Conservation (phyloP, 2,113 vertebrate genomes). For the Chaenogobius annularis region DNA sequence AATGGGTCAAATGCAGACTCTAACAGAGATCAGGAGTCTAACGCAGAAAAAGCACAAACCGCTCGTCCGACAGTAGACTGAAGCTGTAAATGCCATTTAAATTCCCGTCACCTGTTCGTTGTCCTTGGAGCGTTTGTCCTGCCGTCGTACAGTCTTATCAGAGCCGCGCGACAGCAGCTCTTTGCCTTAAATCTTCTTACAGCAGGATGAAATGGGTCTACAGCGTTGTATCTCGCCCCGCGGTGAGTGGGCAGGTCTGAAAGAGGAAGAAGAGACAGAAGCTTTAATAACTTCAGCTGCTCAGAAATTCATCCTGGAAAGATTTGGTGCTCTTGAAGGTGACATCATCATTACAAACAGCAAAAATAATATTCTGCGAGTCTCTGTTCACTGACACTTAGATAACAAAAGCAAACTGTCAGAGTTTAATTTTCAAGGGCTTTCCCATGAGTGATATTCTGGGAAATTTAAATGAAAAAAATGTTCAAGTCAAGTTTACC, state of each 20-base stretch:
- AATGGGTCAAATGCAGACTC: too few relatives aligned
- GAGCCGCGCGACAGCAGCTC: not conserved
- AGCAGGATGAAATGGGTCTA: not conserved
- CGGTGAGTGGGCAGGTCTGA: not conserved
- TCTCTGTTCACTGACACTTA: not conserved
- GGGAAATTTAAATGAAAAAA: too few relatives aligned
- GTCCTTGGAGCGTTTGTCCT: constrained; percentile 2
- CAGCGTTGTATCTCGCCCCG: not conserved
- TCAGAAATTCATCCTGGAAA: not conserved
- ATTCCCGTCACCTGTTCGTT: not conserved
- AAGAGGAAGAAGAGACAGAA: not conserved
- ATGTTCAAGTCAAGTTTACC: too few relatives aligned
- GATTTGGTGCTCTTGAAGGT: not conserved
- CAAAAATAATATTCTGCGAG: not conserved
- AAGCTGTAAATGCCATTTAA: not conserved
- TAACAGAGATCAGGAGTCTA: too few relatives aligned
- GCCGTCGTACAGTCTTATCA: not conserved
- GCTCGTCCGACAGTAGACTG: not conserved
- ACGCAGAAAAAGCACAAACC: not conserved
- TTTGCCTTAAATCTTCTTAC: constrained; percentile 1
- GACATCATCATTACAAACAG: not conserved
- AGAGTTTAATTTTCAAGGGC: too few relatives aligned
- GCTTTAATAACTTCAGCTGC: not conserved
- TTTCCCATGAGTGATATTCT: too few relatives aligned
- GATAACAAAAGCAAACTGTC: too few relatives aligned